Evolutionary conservation across 1,140 invertebrate genomes (phyloP), one percentile per base, ranked within the genome.

Genomic region (Plodia interpunctella): DNA sequence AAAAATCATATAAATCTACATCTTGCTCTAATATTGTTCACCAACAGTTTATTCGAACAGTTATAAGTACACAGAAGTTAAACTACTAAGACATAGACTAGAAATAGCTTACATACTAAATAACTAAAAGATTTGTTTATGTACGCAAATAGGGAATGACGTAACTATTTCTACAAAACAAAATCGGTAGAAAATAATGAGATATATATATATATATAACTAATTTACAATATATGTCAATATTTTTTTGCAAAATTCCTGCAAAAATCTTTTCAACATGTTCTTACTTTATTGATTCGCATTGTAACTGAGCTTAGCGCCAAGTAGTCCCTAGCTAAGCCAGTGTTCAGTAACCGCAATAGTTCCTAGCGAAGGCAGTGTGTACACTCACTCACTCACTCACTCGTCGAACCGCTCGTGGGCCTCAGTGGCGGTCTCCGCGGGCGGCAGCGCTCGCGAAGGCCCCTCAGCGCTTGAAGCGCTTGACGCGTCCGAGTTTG

Each of bases 341-440:
- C n/a, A n/a, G n/a, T n/a, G n/a, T n/a, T n/a, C n/a, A n/a, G n/a
- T n/a, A n/a, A n/a, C n/a, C n/a, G n/a, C n/a, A n/a, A n/a, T n/a
- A n/a, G n/a, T n/a, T n/a, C n/a, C n/a, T n/a, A n/a, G n/a, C n/a
- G n/a, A n/a, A n/a, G n/a, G n/a, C n/a, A n/a, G n/a, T n/a, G n/a
- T n/a, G n/a, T 25, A 25, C 21, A 25, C 2, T 25, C 21, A 25
- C 21, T 25, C 56, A n/a, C 25, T 15, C 15, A 21, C 38, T 70
- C 65, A 74, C 32, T 68, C 70, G 21, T 79, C 73, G 68, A 78
- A 78, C 6, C 74, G 62, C 67, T 92, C 91, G 64, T 91, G 90
- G 9, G 91, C 91, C 74, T 92, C 91, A 9, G 91, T 90, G 62
- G 91, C 91, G 18, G 91, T 91, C 75, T 92, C 91, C 0, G 91